These are phyloP conservation scores for Dromaius novaehollandiae DNA, from an alignment of 2,113 vertebrate species.

Conservation along the genomic window DNA sequence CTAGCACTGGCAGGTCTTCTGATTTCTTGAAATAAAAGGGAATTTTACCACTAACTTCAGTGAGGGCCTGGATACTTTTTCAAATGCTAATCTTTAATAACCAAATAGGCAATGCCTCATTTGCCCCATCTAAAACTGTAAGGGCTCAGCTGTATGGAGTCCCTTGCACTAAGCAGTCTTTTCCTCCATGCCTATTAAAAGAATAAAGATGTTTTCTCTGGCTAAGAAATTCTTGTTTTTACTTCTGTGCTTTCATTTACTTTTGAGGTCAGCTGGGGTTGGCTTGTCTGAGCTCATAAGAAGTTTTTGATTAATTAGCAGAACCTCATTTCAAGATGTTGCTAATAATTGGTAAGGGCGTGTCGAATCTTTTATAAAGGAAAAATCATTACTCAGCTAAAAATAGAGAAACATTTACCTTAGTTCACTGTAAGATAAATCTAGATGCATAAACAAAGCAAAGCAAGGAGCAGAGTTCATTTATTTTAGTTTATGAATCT, in stretches of 20 bases:
- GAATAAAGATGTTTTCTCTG: constrained; percentile 53
- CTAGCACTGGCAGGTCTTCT: not conserved
- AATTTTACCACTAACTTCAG: not conserved
- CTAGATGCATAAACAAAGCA: not conserved
- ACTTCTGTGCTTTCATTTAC: constrained; percentile 35
- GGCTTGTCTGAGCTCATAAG: constrained; percentile 23
- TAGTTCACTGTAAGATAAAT: not conserved
- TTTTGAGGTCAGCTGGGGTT: constrained; percentile 32
- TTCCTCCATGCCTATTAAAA: constrained; percentile 40
- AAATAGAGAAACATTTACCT: not conserved
- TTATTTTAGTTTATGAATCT: not conserved
- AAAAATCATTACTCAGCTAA: not conserved
- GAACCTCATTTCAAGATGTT: constrained; percentile 13
- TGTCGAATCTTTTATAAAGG: not conserved
- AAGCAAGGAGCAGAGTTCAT: not conserved
- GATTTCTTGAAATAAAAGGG: not conserved
- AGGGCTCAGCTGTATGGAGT: not conserved
- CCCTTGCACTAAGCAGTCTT: not conserved
- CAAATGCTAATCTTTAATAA: not conserved
- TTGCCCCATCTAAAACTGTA: not conserved
- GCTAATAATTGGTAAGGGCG: not conserved
- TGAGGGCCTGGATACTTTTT: not conserved
- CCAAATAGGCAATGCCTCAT: not conserved
- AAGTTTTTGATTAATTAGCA: constrained; percentile 55
- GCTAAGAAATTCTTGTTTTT: constrained; percentile 17